phyloP scores from a whole-genome alignment of 2,113 vertebrate genomes.

The Galemys pyrenaicus region DNA sequence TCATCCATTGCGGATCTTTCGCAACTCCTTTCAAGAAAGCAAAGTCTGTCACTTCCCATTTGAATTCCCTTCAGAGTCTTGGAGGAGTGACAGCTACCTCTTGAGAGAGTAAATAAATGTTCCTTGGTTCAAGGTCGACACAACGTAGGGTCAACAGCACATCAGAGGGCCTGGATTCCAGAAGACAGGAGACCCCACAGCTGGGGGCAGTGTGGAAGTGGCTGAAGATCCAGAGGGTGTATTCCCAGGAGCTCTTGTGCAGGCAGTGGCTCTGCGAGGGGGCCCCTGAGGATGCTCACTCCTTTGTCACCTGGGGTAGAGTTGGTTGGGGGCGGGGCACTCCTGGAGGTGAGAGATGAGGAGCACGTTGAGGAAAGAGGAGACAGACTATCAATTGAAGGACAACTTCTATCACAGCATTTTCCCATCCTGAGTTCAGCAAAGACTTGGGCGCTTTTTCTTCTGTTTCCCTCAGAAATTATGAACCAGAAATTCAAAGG shows the following conservation, averaged over 20 bases:
- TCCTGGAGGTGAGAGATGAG: neutral
- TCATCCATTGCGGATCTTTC: neutral
- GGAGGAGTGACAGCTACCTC: neutral
- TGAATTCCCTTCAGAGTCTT: neutral
- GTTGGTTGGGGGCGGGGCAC: neutral
- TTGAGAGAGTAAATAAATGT: neutral
- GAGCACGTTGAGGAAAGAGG: neutral
- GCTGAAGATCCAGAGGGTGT: rapidly evolving
- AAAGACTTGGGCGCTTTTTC: neutral
- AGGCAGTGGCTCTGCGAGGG: rapidly evolving
- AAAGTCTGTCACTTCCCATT: neutral
- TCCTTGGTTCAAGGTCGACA: neutral
- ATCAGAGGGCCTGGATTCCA: rapidly evolving
- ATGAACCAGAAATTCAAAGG: neutral
- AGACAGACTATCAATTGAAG: neutral
- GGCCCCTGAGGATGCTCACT: rapidly evolving
- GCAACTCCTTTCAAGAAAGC: neutral
- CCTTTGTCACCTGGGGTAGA: no score
- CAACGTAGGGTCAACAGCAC: neutral
- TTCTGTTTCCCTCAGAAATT: neutral
- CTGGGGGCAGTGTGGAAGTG: rapidly evolving
- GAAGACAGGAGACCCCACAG: rapidly evolving
- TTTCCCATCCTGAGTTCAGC: neutral
- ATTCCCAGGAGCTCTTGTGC: rapidly evolving
- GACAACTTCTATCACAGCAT: neutral